Base-by-base conservation (phyloP, 2,113 vertebrate species). In the Trichechus manatus region DNA sequence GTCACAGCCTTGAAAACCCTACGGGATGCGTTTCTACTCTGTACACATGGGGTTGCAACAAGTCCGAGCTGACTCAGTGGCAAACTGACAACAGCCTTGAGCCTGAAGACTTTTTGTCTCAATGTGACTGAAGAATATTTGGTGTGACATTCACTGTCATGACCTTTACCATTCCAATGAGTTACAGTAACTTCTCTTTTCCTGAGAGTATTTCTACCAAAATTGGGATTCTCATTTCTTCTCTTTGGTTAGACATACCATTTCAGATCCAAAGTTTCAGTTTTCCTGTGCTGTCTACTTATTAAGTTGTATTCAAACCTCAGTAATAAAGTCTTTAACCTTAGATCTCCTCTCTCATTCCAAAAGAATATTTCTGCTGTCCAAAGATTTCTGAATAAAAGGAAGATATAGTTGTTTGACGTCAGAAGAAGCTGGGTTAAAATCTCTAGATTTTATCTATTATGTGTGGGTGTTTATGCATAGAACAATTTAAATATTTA, bases 401-500 rank as follows among this genome's bases (percentile, higher is more conserved):
- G 33, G 42, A 93, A 79, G 23, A 59, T 91, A 75, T 3, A 91
- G 15, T 96, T 91, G 31, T 81, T 93, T 89, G 59, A 92, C 39
- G 87, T 87, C 78, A 81, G 36, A 95, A 87, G 70, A 93, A 91
- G 86, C 59, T 68, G n/a, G 31, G 13, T 95, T 95, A 81, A 87
- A 96, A 61, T 75, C 13, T 4, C 13, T 80, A 53, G 6, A 63
- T 91, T 93, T 91, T 96, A 82, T 85, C 89, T 82, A 77, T 22
- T 78, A 22, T 17, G 63, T 82, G 25, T 88, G 74, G 22, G 39
- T 96, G 13, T 87, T 93, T 64, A 70, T 94, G 39, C 61, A 80
- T 33, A 89, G 86, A 94, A 94, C 91, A 94, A 27, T 64, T 81
- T 94, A 59, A 87, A 39, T 96, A 78, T 89, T 87, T 97, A 61